phyloP scores from a whole-genome alignment of 2,888 invertebrate genomes.

The Diloba caeruleocephala region DNA sequence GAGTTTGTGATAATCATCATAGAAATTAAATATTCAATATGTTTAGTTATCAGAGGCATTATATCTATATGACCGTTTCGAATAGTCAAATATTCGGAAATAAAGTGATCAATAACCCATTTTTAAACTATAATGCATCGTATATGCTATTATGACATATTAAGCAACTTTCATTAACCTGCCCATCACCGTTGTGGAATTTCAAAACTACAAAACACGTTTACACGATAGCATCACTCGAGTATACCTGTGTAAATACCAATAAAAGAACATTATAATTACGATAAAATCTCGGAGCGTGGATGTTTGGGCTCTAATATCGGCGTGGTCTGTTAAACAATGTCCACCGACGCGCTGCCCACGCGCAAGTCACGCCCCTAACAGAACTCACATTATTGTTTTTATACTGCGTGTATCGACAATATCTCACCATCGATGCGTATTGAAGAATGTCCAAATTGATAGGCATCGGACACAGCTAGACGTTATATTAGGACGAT shows the following conservation, averaged over 20 bases:
- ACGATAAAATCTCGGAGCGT: constrained; percentile 80
- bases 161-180: constrained; percentile 37
- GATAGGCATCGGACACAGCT: constrained; percentile 61
- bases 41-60: constrained; percentile 17
- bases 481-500: constrained; percentile 58
- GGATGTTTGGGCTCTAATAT: constrained; percentile 81
- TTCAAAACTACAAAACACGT: constrained; percentile 46
- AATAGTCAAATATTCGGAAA: constrained; percentile 22
- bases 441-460: constrained; percentile 63
- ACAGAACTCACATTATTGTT: constrained; percentile 75
- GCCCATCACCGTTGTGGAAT: constrained; percentile 44
- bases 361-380: constrained; percentile 81
- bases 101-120: constrained; percentile 29
- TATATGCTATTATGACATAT: constrained; percentile 22
- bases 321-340: constrained; percentile 77
- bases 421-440: constrained; percentile 73
- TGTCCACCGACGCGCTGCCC: constrained; percentile 85
- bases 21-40: constrained; percentile 41
- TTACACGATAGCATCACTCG: constrained; percentile 62
- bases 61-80: constrained; percentile 1
- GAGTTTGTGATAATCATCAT: constrained; percentile 37
- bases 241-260: constrained; percentile 80
- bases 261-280: constrained; percentile 86
- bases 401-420: constrained; percentile 59
- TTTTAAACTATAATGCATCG: constrained; percentile 19